A percentile compares a stretch with the other conserved stretches of the same genome.
These are phyloP conservation scores for Pantala flavescens DNA, from an alignment of 1,140 invertebrate genomes.

Conservation along the genomic window DNA sequence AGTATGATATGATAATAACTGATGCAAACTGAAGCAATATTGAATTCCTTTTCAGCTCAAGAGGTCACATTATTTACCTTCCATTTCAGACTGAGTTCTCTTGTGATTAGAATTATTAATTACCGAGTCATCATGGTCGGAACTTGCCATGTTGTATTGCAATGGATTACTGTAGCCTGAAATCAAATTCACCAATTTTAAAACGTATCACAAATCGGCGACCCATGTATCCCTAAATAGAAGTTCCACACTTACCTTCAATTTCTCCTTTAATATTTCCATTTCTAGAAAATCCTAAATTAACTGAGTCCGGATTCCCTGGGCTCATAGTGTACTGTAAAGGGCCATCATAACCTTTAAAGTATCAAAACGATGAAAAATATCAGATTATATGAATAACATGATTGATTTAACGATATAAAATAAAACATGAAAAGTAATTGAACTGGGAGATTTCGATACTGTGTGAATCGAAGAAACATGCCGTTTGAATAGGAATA, in stretches of 20 bases:
- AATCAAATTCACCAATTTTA: conserved; percentile 25
- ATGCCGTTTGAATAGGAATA: too few relatives aligned
- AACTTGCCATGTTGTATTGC: conserved; percentile 1
- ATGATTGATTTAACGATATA: background rate
- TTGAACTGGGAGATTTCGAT: too few relatives aligned
- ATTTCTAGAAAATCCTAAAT: conserved; percentile 32
- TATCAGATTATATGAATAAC: conserved; percentile 24
- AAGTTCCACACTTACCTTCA: conserved; percentile 26
- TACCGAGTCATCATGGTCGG: background rate
- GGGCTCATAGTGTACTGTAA: conserved; percentile 67
- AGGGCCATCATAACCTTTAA: conserved; percentile 67
- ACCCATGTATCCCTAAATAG: too few relatives aligned
- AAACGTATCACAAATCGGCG: conserved; percentile 13
- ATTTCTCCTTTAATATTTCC: conserved; percentile 32
- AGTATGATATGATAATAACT: too few relatives aligned
- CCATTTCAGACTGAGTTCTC: background rate
- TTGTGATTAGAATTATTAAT: conserved; percentile 15
- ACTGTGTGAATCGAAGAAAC: too few relatives aligned
- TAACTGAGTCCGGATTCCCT: conserved; percentile 60
- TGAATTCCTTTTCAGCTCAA: too few relatives aligned
- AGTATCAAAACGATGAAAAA: conserved; percentile 25
- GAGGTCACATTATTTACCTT: background rate
- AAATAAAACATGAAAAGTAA: too few relatives aligned
- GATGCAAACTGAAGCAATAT: too few relatives aligned
- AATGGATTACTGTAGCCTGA: conserved; percentile 1